phyloP scores from a whole-genome alignment of 2,113 vertebrate species.

The Rynchops niger region DNA sequence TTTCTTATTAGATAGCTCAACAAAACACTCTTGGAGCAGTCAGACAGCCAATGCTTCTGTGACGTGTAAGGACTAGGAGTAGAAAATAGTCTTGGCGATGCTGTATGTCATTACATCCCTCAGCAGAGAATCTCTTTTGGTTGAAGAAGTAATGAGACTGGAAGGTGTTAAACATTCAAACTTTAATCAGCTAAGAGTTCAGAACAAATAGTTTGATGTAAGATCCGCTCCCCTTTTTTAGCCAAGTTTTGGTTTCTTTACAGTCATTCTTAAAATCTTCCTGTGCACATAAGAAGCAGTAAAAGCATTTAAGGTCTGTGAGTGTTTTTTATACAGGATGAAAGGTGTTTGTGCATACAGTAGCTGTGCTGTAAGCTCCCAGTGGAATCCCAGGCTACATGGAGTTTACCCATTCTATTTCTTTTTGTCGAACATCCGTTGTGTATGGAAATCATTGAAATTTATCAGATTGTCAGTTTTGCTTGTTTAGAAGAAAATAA shows the following conservation, averaged over 20 bases:
- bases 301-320: not conserved
- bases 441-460: not conserved
- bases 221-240: not conserved
- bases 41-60: not conserved
- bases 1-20: not conserved
- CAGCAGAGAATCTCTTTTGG: not conserved
- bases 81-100: not conserved
- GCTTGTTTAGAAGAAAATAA: not conserved
- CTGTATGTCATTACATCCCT: not conserved
- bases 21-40: not conserved
- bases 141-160: not conserved
- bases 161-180: not conserved
- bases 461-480: not conserved
- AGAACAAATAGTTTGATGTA: not conserved
- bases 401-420: not conserved
- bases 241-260: not conserved
- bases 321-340: not conserved
- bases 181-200: not conserved
- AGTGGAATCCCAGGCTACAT: not conserved
- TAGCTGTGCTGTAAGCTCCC: not conserved
- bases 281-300: not conserved
- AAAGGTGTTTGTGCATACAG: not conserved
- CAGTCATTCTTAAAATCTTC: not conserved
- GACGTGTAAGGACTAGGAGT: no score
- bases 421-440: not conserved